These are phyloP conservation scores for Eolophus roseicapilla DNA, from an alignment of 2,113 vertebrate genomes.

Conservation along the genomic window DNA sequence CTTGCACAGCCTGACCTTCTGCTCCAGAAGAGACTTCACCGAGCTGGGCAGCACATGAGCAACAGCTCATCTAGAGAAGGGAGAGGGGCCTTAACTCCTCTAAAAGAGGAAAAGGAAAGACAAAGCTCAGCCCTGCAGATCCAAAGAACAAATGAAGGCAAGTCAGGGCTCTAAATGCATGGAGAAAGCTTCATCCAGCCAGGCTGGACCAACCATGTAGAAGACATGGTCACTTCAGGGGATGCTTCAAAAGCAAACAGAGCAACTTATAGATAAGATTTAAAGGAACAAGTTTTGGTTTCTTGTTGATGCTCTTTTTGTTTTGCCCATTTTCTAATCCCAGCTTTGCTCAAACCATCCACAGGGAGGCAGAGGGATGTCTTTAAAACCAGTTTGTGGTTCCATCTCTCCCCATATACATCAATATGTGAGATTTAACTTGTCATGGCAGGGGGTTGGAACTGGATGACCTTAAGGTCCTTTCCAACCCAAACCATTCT, in stretches of 20 bases:
- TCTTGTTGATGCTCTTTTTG: background rate
- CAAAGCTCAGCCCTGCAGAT: background rate
- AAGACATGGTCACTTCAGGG: background rate
- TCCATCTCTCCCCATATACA: background rate
- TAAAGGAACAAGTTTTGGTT: background rate
- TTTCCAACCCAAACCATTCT: background rate
- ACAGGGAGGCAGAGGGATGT: background rate
- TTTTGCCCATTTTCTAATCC: background rate
- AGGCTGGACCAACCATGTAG: background rate
- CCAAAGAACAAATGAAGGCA: background rate
- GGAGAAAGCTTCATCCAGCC: background rate
- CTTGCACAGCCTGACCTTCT: background rate
- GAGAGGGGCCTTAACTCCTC: background rate
- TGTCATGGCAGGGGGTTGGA: background rate
- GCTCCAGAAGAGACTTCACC: background rate
- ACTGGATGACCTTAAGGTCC: background rate
- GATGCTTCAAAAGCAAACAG: background rate
- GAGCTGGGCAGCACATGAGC: background rate
- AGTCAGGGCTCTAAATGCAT: background rate
- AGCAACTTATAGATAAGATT: background rate
- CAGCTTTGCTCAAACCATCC: background rate
- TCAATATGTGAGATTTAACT: background rate
- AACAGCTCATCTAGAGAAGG: background rate
- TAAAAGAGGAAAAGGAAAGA: background rate
- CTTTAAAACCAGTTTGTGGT: background rate